Evolutionary conservation across 1,140 invertebrate genomes (phyloP).

Genomic region (Idris sp.): DNA sequence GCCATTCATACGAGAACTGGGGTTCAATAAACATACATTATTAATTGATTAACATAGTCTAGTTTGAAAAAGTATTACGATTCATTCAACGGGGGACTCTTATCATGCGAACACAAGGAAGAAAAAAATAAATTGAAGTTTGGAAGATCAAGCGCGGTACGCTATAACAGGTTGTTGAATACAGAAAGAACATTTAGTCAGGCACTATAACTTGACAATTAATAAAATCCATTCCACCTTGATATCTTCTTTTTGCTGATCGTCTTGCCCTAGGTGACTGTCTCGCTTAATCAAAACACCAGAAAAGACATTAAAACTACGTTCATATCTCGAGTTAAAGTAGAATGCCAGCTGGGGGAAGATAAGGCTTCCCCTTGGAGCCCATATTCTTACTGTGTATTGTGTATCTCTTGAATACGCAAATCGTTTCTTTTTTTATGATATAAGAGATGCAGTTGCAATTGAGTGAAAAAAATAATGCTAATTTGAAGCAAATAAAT

Average conservation of each 20-base stretch:
- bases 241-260: slow-evolving; percentile 64
- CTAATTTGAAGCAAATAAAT: background rate
- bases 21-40: slow-evolving; percentile 44
- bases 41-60: slow-evolving; percentile 43
- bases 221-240: slow-evolving; percentile 68
- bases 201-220: slow-evolving; percentile 70
- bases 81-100: slow-evolving; percentile 17
- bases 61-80: slow-evolving; percentile 10
- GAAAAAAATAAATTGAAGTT: slow-evolving; percentile 15
- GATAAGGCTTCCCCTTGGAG: slow-evolving; percentile 75
- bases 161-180: slow-evolving; percentile 63
- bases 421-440: slow-evolving; percentile 14
- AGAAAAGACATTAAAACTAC: slow-evolving; percentile 77
- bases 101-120: slow-evolving; percentile 4
- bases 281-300: slow-evolving; percentile 76
- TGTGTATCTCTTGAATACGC: slow-evolving; percentile 51
- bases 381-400: slow-evolving; percentile 40
- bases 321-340: slow-evolving; percentile 73
- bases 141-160: slow-evolving; percentile 25
- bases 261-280: slow-evolving; percentile 57
- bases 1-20: slow-evolving; percentile 34
- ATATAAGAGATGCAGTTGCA: slow-evolving; percentile 38
- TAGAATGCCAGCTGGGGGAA: slow-evolving; percentile 73
- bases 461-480: slow-evolving; percentile 29
- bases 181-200: slow-evolving; percentile 66